Base-by-base conservation (phyloP, 2,797 vertebrate genomes). In the Enteromius paludinosus region DNA sequence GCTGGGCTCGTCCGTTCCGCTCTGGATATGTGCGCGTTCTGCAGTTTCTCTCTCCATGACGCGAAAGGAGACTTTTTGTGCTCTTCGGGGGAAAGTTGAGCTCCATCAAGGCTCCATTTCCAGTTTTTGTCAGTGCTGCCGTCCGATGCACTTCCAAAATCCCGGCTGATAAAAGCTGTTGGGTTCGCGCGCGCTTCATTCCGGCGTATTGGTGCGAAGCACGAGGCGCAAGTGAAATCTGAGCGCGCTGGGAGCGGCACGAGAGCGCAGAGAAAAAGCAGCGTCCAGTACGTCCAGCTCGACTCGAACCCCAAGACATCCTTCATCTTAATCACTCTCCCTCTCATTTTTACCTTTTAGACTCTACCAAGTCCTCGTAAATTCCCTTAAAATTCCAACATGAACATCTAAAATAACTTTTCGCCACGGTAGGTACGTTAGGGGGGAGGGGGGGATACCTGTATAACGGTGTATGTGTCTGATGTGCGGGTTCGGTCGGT, bases 201-300 rank as follows among this genome's bases (percentile, higher is more conserved):
- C 20, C 64, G n/a, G 66, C 70, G 62, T 65, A 15, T 88, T 70
- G 73, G 79, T 14, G 71, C 66, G 20, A 83, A 78, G 69, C 87
- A 83, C 9, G 83, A 84, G 69, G 76, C 78, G 91, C 94, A 93
- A 91, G 93, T 94, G 89, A 95, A 92, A 78, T 95, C 94, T 33
- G 94, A 94, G 77, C 62, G 64, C 47, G 30, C 28, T 15, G 68
- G 82, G 75, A 78, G 68, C 43, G n/a, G 33, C 59, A 79, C 18
- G 18, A 83, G 82, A 79, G 59, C 45, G 47, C 68, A 73, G 33
- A 83, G 59, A 43, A 52, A 72, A 64, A 56, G 54, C 59, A 79
- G 5, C 43, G 56, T 72, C 56, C 82, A 78, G 76, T 56, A 72
- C 35, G 66, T 78, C 65, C 65, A 68, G 45, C 23, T 59, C 28